Evolutionary conservation across 2,113 vertebrate species (phyloP).

Genomic region (Anguilla rostrata): DNA sequence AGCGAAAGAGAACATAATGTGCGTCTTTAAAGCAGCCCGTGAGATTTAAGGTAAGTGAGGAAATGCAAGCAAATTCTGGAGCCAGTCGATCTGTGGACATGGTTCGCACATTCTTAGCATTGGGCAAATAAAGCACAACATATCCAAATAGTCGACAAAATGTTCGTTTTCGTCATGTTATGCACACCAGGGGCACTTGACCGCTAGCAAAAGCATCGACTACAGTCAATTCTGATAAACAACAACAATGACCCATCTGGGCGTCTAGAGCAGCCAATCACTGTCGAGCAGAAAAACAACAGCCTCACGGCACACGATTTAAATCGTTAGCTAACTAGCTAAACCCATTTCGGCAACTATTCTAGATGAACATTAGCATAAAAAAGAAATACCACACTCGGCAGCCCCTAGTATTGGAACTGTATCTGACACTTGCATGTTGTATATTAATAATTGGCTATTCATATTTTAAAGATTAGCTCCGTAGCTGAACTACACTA

Average conservation of each 20-base stretch:
- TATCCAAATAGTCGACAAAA: not conserved
- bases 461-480: not conserved
- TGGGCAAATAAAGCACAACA: not conserved
- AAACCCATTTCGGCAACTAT: not conserved
- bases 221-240: not conserved
- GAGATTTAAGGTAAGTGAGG: not conserved
- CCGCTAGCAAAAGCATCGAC: not conserved
- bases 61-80: not conserved
- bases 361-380: not conserved
- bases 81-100: not conserved
- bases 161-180: not conserved
- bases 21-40: not conserved
- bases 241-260: constrained; percentile 15
- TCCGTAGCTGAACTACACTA: not conserved
- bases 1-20: not conserved
- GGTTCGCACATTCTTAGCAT: not conserved
- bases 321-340: not conserved
- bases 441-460: not conserved
- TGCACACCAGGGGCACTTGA: not conserved
- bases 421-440: not conserved
- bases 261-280: constrained; percentile 14
- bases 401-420: not conserved
- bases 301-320: constrained; percentile 20
- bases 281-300: not conserved
- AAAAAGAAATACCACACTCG: not conserved